Evolutionary conservation across 2,113 vertebrate species (phyloP).

Genomic region (Cathartes aura): DNA sequence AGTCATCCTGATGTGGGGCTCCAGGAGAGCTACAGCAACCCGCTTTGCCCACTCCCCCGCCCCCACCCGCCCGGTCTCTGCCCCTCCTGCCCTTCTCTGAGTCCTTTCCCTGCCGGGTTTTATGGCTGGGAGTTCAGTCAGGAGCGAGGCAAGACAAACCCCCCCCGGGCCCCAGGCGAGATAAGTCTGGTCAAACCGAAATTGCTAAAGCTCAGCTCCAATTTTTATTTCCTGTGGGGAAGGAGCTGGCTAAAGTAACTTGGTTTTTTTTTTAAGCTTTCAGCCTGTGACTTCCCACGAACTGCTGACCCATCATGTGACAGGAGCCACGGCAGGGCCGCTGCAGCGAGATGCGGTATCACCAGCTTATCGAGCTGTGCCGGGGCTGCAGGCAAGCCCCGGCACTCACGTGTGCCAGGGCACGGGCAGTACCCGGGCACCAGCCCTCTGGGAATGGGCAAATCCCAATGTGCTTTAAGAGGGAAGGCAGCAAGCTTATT

Average conservation of each 20-base stretch:
- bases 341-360: fast-evolving
- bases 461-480: fast-evolving
- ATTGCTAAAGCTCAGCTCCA: slow-evolving; percentile 8
- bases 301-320: slow-evolving; percentile 51
- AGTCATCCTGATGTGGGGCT: fast-evolving
- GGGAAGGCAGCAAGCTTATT: background rate
- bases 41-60: background rate
- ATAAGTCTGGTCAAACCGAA: background rate
- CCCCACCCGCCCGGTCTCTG: background rate
- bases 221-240: slow-evolving; percentile 41
- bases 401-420: fast-evolving
- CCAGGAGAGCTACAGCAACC: background rate
- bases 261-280: background rate
- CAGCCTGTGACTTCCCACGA: slow-evolving; percentile 18
- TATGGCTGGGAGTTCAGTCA: background rate
- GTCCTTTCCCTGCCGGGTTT: background rate
- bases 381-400: fast-evolving
- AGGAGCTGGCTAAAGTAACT: slow-evolving; percentile 10
- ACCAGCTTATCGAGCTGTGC: fast-evolving
- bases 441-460: background rate
- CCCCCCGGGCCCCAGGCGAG: background rate
- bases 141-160: background rate
- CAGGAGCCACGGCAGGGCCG: fast-evolving
- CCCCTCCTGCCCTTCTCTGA: background rate
- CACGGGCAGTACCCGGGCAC: fast-evolving